Conservation (phyloP, 1,140 invertebrate species). For the Lasioglossum baleicum region DNA sequence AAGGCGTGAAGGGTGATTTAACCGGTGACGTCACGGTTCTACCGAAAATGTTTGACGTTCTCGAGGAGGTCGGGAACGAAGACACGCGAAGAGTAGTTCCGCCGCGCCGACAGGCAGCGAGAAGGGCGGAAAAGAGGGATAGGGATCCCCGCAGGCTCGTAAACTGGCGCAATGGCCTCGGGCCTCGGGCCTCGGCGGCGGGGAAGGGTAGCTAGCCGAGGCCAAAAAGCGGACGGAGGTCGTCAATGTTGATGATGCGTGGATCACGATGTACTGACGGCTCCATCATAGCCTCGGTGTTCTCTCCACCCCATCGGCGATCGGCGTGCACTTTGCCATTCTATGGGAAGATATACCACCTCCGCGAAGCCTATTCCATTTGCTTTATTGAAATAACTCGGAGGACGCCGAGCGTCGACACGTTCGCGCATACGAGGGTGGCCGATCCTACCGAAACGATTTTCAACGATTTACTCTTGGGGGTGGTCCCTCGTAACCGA, state of each 20-base stretch:
- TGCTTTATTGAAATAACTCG: constrained; percentile 71
- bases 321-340: constrained; percentile 44
- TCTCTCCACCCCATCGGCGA: constrained; percentile 5
- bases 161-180: constrained; percentile 68
- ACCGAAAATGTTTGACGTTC: constrained; percentile 22
- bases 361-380: constrained; percentile 59
- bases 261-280: constrained; percentile 76
- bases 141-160: constrained; percentile 67
- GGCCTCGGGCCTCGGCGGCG: constrained; percentile 42
- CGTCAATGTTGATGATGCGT: constrained; percentile 79
- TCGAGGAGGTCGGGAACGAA: background rate
- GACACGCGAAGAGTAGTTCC: background rate
- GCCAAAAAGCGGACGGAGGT: constrained; percentile 74
- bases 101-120: constrained; percentile 2
- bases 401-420: constrained; percentile 38
- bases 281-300: constrained; percentile 59
- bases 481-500: background rate
- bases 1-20: constrained; percentile 76
- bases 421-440: constrained; percentile 32
- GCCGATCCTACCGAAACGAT: constrained; percentile 27
- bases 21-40: constrained; percentile 71
- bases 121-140: constrained; percentile 38
- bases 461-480: constrained; percentile 48
- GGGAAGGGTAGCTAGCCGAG: constrained; percentile 26
- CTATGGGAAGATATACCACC: constrained; percentile 57